phyloP scores from a whole-genome alignment of 2,888 invertebrate species.

The Drosophila aldrichi region DNA sequence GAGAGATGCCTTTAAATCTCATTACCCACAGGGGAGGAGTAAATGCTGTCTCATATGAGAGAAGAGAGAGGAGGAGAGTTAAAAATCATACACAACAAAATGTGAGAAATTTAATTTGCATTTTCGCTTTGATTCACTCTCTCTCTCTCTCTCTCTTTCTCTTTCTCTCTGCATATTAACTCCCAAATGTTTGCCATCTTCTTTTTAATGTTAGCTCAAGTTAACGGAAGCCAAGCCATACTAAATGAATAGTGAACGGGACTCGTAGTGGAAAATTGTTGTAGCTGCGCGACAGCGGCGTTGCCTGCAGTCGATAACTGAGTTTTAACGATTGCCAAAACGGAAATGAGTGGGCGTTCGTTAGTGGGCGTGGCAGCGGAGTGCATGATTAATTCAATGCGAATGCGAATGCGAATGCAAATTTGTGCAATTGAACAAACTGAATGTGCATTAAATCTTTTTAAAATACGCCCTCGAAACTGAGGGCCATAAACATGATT shows the following conservation, averaged over 20 bases:
- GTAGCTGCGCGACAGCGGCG: not conserved
- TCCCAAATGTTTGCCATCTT: constrained; percentile 24
- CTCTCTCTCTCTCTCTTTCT: constrained; percentile 9
- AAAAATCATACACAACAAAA: not conserved
- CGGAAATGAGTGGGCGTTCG: constrained; percentile 41
- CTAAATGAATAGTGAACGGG: constrained; percentile 37
- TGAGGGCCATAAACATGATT: constrained; percentile 41
- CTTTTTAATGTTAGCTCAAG: constrained; percentile 37
- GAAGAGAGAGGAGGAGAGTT: not conserved
- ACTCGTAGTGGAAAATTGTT: not conserved
- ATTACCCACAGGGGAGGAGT: constrained; percentile 19
- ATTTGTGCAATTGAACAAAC: constrained; percentile 37
- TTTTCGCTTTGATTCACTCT: constrained; percentile 49
- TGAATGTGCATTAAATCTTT: constrained; percentile 49
- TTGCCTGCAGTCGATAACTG: constrained; percentile 48
- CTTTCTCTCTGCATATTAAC: constrained; percentile 37
- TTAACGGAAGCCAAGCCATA: constrained; percentile 41
- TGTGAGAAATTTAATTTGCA: constrained; percentile 42
- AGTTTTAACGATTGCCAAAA: constrained; percentile 18
- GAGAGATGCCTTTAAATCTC: constrained; percentile 22
- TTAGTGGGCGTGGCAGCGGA: not conserved
- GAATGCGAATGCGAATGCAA: constrained; percentile 34
- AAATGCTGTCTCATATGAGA: constrained; percentile 8
- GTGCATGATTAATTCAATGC: constrained; percentile 44
- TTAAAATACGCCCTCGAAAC: constrained; percentile 30